Evolutionary conservation across 2,113 vertebrate genomes (phyloP).

Genomic region (Peucedramus taeniatus): DNA sequence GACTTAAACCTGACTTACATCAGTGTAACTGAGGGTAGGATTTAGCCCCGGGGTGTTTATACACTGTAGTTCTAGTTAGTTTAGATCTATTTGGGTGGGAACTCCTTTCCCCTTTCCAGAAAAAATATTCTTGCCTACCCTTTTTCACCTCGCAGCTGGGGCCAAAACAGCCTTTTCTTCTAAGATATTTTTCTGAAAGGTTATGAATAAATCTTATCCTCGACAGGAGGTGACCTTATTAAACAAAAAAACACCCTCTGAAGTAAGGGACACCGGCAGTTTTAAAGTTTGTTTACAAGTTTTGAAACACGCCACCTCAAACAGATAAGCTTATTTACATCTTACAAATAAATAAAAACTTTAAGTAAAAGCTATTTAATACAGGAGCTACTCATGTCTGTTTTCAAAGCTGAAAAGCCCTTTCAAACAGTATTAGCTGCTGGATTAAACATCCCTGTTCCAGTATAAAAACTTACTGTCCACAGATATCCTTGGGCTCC

Average conservation of each 20-base stretch:
- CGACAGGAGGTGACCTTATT: not conserved
- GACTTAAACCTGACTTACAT: slow-evolving; percentile 41
- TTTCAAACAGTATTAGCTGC: not conserved
- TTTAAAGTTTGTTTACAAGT: slow-evolving; percentile 47
- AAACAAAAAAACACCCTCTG: slow-evolving; percentile 32
- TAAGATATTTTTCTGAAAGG: not conserved
- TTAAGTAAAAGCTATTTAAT: slow-evolving; percentile 9
- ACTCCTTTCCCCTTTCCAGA: slow-evolving; percentile 44
- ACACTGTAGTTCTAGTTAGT: slow-evolving; percentile 48
- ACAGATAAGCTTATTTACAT: slow-evolving; percentile 33
- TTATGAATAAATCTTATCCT: not conserved
- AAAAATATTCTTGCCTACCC: slow-evolving; percentile 33
- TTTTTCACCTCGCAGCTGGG: not conserved
- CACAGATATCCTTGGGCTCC: slow-evolving; percentile 66
- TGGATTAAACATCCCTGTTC: not conserved
- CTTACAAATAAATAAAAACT: slow-evolving; percentile 20
- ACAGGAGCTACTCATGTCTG: slow-evolving; percentile 21
- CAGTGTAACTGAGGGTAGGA: slow-evolving; percentile 37
- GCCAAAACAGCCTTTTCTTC: slow-evolving; percentile 24
- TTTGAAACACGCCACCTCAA: slow-evolving; percentile 31
- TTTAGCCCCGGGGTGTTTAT: slow-evolving; percentile 40
- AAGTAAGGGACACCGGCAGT: slow-evolving; percentile 9
- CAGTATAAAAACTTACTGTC: slow-evolving; percentile 70
- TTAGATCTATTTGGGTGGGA: slow-evolving; percentile 60
- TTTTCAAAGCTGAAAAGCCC: slow-evolving; percentile 32